A percentile compares a stretch with the other conserved stretches of the same genome.
phyloP scores from a whole-genome alignment of 2,888 invertebrate species.

The Smittia sp. region DNA sequence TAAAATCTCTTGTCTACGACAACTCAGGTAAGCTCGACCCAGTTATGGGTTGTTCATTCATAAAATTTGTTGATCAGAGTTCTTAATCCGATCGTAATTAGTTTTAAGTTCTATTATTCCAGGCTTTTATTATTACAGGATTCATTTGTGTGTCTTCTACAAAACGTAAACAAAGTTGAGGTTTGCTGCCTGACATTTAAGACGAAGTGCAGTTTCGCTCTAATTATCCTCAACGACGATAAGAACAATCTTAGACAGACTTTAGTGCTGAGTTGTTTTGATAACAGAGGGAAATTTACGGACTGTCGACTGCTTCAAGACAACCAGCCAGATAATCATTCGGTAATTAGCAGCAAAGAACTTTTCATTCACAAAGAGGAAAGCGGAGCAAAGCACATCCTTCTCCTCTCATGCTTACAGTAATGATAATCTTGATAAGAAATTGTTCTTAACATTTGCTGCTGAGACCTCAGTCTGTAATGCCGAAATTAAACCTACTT shows the following conservation, averaged over 20 bases:
- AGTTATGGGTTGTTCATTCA: constrained; percentile 10
- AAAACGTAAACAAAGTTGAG: constrained; percentile 25
- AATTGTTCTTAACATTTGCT: constrained; percentile 22
- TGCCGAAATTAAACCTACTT: constrained; percentile 30
- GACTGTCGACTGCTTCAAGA: constrained; percentile 11
- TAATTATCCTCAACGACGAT: constrained; percentile 4
- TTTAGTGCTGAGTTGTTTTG: constrained; percentile 39
- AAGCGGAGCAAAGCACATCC: constrained; percentile 20
- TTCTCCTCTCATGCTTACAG: constrained; percentile 14
- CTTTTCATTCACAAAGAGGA: constrained; percentile 34
- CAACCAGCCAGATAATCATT: constrained; percentile 12
- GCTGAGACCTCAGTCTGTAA: background rate
- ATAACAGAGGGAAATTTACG: constrained; percentile 28
- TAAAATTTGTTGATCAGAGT: background rate
- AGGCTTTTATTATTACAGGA: constrained; percentile 27
- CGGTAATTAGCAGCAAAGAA: constrained; percentile 13
- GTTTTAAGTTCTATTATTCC: constrained; percentile 22
- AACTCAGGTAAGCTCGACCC: background rate
- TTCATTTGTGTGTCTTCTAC: constrained; percentile 15
- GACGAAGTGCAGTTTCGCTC: background rate
- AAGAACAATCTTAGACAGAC: constrained; percentile 31
- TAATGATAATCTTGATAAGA: constrained; percentile 37
- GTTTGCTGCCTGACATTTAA: background rate
- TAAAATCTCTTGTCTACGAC: background rate
- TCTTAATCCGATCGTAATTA: constrained; percentile 20